Evolutionary conservation across 2,797 vertebrate species (phyloP).

Genomic region (Poeciliopsis gracilis): DNA sequence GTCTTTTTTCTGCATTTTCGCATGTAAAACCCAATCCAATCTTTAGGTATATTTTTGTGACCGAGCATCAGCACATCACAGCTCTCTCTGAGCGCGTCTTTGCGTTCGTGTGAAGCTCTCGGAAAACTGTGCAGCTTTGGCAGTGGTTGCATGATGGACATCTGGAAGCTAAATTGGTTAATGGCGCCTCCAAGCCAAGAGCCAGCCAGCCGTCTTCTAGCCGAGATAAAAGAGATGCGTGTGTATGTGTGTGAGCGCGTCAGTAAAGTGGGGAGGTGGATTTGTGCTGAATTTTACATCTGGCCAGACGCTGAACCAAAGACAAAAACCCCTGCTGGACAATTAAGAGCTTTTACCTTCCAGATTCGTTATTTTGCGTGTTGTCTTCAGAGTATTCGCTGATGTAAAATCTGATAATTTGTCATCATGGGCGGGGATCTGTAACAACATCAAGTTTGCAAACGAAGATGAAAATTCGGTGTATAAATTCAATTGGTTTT

Average conservation of each 20-base stretch:
- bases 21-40: conserved; percentile 21
- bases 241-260: conserved; percentile 9
- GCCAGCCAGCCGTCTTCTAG: conserved; percentile 80
- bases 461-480: background rate
- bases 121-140: conserved; percentile 79
- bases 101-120: conserved; percentile 62
- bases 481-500: background rate
- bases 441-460: background rate
- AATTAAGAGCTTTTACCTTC: conserved; percentile 40
- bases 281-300: conserved; percentile 58
- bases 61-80: conserved; percentile 56
- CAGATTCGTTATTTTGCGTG: conserved; percentile 34
- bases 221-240: conserved; percentile 59
- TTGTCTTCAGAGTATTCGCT: conserved; percentile 21
- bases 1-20: conserved; percentile 47
- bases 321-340: conserved; percentile 61
- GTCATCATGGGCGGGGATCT: background rate
- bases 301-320: conserved; percentile 64
- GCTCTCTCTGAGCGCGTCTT: conserved; percentile 39
- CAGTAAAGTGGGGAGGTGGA: conserved; percentile 27
- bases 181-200: conserved; percentile 86
- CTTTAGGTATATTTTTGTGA: conserved; percentile 54
- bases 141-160: conserved; percentile 83
- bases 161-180: conserved; percentile 90
- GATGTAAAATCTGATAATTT: conserved; percentile 51